Conservation (phyloP, 2,888 invertebrate species). For the Ferrisia virgata region DNA sequence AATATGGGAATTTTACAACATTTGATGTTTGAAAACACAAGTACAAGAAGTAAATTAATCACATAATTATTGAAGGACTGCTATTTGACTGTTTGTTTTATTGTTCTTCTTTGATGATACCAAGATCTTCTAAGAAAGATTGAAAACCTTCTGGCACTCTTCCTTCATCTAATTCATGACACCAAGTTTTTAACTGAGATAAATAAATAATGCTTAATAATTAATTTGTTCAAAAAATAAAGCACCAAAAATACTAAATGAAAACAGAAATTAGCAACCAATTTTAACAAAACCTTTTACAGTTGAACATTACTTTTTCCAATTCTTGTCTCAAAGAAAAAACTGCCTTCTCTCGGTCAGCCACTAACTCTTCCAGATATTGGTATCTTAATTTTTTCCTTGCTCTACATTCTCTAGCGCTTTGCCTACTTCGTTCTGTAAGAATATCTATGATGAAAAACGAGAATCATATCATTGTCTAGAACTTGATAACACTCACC, state of each 20-base stretch:
- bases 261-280: background rate
- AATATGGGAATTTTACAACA: background rate
- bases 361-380: slow-evolving; percentile 91
- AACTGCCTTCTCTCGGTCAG: slow-evolving; percentile 89
- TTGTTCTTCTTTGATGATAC: slow-evolving; percentile 66
- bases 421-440: slow-evolving; percentile 95
- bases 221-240: background rate
- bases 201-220: slow-evolving; percentile 48
- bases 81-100: background rate
- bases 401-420: slow-evolving; percentile 94
- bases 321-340: slow-evolving; percentile 81
- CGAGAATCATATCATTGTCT: slow-evolving; percentile 50
- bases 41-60: background rate
- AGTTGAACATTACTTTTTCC: slow-evolving; percentile 77
- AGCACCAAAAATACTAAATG: background rate
- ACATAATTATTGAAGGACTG: background rate
- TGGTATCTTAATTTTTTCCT: slow-evolving; percentile 95
- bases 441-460: too few relatives aligned
- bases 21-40: background rate
- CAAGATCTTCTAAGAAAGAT: slow-evolving; percentile 70
- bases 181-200: slow-evolving; percentile 77
- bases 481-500: slow-evolving; percentile 58
- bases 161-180: slow-evolving; percentile 76
- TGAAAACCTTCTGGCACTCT: slow-evolving; percentile 75
- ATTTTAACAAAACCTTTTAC: too few relatives aligned